Percentiles rank a stretch among this genome's conserved stretches.
Evolutionary conservation across 2,113 vertebrate species (phyloP).

Genomic region (Leiothrix lutea): DNA sequence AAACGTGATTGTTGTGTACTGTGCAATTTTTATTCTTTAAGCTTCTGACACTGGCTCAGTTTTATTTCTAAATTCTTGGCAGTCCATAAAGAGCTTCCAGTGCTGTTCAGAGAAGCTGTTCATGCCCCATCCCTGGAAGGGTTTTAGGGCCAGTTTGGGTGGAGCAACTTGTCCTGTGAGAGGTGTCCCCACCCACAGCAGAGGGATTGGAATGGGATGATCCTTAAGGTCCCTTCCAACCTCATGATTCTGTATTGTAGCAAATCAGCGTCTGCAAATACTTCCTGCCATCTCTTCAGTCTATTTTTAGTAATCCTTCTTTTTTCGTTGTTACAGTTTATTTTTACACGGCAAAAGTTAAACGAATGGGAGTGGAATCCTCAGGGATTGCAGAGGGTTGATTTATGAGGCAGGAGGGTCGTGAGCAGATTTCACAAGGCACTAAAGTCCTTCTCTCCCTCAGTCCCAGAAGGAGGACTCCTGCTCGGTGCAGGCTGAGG

Average conservation of each 20-base stretch:
- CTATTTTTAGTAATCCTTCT: background rate
- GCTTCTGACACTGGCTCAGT: background rate
- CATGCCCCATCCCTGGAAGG: background rate
- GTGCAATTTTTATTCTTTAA: background rate
- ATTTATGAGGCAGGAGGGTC: background rate
- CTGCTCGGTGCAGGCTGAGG: background rate
- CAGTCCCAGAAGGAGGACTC: slow-evolving; percentile 41
- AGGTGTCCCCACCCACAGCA: background rate
- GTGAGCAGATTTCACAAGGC: background rate
- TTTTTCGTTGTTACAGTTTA: background rate
- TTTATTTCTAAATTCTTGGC: background rate
- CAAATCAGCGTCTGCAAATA: background rate
- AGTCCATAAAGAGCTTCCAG: background rate
- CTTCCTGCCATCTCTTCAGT: background rate
- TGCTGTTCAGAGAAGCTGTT: background rate
- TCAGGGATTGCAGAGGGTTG: background rate
- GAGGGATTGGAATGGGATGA: background rate
- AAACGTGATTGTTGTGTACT: background rate
- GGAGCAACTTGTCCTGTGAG: background rate
- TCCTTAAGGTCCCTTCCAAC: background rate
- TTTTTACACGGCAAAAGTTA: background rate
- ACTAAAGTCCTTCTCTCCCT: background rate
- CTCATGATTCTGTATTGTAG: background rate
- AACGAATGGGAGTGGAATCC: background rate
- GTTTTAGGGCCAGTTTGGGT: background rate